Evolutionary conservation across 2,113 vertebrate species (phyloP).

Genomic region (Cyanistes caeruleus): DNA sequence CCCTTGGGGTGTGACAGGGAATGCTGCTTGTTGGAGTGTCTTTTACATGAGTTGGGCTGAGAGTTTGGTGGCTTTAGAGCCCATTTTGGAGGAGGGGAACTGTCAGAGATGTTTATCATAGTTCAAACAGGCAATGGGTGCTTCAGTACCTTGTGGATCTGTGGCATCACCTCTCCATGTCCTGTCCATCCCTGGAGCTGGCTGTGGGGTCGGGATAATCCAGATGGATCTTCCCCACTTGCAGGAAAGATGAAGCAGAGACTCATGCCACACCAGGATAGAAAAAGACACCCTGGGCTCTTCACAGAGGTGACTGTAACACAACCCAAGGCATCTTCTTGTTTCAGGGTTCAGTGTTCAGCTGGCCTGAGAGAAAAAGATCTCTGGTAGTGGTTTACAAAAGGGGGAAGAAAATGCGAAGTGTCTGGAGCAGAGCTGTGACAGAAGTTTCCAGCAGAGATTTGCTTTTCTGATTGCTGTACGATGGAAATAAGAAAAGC

Average conservation of each 20-base stretch:
- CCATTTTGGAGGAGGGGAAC: not conserved
- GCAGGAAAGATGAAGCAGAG: not conserved
- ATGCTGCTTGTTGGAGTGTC: too few relatives aligned
- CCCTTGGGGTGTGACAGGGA: not conserved
- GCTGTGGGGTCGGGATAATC: rapidly evolving
- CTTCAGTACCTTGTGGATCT: not conserved
- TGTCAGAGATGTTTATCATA: not conserved
- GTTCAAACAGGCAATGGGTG: not conserved
- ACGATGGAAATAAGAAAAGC: not conserved
- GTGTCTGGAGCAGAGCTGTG: not conserved
- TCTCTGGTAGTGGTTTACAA: not conserved
- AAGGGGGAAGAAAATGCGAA: not conserved
- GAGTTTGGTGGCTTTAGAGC: not conserved
- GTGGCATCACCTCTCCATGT: not conserved
- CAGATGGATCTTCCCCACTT: not conserved
- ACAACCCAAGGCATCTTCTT: not conserved
- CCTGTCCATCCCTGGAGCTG: not conserved
- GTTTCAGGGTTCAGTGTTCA: not conserved
- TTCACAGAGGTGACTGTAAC: not conserved
- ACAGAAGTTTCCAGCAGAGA: not conserved
- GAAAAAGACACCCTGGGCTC: not conserved
- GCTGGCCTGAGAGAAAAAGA: not conserved
- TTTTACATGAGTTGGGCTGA: not conserved
- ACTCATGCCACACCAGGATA: not conserved
- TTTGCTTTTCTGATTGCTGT: not conserved